Evolutionary conservation across 2,797 vertebrate species (phyloP).

Genomic region (Phalanger gymnotis): DNA sequence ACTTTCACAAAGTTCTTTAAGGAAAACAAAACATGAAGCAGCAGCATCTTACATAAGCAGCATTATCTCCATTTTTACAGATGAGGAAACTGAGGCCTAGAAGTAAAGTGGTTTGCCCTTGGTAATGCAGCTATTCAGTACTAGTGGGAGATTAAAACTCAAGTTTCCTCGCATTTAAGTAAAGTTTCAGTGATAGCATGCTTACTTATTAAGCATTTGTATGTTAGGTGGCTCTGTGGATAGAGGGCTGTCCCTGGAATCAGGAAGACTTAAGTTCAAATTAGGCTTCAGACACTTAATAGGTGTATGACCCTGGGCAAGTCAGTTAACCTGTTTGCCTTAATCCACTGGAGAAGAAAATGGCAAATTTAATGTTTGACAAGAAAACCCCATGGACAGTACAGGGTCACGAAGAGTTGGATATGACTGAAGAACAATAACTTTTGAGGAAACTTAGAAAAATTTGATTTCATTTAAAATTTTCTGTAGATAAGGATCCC

Average conservation of each 20-base stretch:
- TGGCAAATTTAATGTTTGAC: neutral
- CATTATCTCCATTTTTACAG: no score
- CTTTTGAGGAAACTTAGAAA: neutral
- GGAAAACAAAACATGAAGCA: no score
- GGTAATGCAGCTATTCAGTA: no score
- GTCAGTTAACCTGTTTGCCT: neutral
- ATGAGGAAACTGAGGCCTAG: no score
- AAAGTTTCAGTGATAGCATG: no score
- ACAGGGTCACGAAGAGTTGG: neutral
- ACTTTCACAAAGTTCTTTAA: no score
- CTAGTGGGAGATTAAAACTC: no score
- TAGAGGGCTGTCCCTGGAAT: neutral
- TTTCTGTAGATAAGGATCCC: constrained; percentile 11
- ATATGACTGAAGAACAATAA: neutral
- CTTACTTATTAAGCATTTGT: no score
- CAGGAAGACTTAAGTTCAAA: neutral
- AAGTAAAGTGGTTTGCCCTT: no score
- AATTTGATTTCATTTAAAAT: constrained; percentile 14
- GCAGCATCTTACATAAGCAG: no score
- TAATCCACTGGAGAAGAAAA: neutral
- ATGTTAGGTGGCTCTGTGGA: neutral
- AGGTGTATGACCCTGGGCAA: neutral
- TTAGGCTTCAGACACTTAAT: neutral
- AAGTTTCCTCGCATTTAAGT: no score
- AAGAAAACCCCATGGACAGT: neutral